These are phyloP conservation scores for Cygnus buccinator DNA, from an alignment of 2,113 vertebrate genomes.

Conservation along the genomic window DNA sequence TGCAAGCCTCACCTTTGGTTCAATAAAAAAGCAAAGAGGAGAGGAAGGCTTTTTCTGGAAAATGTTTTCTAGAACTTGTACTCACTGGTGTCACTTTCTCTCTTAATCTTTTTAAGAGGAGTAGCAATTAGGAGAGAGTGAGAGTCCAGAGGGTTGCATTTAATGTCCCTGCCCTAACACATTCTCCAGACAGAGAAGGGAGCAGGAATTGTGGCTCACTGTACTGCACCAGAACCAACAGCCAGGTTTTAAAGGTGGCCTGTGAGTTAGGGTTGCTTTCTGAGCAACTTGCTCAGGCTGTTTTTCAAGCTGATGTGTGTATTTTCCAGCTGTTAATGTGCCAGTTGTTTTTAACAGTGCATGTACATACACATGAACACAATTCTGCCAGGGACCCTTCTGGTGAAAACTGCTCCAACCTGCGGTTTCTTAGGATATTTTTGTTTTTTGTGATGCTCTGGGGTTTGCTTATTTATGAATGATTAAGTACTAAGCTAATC, in stretches of 20 bases:
- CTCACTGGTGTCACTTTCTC: not conserved
- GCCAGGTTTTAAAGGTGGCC: not conserved
- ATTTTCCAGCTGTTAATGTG: not conserved
- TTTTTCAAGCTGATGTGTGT: not conserved
- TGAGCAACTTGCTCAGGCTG: not conserved
- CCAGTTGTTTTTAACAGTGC: not conserved
- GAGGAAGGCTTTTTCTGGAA: not conserved
- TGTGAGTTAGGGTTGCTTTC: not conserved
- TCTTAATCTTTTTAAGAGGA: not conserved
- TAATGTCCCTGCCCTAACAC: not conserved
- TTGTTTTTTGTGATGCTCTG: not conserved
- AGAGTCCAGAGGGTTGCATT: not conserved
- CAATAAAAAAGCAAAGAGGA: not conserved
- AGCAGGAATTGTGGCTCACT: not conserved
- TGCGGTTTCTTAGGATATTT: not conserved
- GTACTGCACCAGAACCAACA: not conserved
- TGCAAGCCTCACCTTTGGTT: not conserved
- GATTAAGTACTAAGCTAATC: not conserved
- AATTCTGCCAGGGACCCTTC: not conserved
- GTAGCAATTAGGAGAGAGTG: not conserved
- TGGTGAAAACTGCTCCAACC: not conserved
- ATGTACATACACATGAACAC: not conserved
- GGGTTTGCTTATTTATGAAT: not conserved
- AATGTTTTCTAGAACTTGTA: not conserved
- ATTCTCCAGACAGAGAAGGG: not conserved